Conservation (phyloP, 2,113 vertebrate genomes). For the Hylia prasina region DNA sequence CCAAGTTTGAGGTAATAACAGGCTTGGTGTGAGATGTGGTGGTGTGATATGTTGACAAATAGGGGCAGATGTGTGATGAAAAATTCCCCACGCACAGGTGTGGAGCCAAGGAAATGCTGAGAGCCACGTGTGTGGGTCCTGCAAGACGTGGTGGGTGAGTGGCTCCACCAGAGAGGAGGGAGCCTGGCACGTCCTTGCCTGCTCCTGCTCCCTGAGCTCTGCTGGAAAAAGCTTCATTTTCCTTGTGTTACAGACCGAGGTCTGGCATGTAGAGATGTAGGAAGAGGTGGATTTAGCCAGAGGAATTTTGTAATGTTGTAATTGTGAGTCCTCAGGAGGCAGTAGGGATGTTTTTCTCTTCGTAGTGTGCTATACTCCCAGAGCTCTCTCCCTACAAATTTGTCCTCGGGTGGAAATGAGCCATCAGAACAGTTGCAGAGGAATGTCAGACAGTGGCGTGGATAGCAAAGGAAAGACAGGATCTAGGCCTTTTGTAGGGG, state of each 20-base stretch:
- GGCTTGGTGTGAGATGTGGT: background rate
- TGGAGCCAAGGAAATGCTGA: background rate
- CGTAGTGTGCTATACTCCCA: background rate
- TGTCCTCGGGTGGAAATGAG: background rate
- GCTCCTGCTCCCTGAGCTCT: background rate
- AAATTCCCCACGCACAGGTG: background rate
- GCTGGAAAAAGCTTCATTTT: background rate
- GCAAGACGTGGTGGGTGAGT: background rate
- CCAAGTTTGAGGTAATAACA: background rate
- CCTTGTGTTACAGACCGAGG: background rate
- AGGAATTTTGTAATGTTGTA: background rate
- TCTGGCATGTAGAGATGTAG: rapidly evolving
- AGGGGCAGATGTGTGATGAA: background rate
- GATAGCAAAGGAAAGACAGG: background rate
- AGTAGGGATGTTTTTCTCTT: background rate
- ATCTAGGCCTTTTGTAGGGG: background rate
- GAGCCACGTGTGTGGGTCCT: background rate
- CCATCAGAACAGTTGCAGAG: background rate
- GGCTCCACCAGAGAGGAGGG: background rate
- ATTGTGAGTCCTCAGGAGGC: background rate
- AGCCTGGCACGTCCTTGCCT: background rate
- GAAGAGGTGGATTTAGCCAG: background rate
- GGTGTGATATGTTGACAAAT: background rate
- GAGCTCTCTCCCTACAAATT: background rate
- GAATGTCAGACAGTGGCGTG: background rate